Evolutionary conservation across 2,888 invertebrate genomes (phyloP), one percentile per base, ranked within the genome.

Genomic region (Smittia aterrima): DNA sequence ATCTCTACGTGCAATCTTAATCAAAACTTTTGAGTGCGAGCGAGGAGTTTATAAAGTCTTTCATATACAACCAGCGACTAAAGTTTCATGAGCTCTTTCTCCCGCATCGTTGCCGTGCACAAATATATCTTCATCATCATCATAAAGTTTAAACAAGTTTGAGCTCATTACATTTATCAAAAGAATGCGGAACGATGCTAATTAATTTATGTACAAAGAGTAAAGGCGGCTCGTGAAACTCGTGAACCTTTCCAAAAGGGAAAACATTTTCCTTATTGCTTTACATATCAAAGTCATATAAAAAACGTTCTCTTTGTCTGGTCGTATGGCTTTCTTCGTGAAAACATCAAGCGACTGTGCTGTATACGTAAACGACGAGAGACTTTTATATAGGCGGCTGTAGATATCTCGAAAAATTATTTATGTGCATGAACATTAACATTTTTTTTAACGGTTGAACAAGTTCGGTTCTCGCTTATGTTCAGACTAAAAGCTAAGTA

Each of bases 391-490:
- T 58, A 4, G 18, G 13, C 16, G 47, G 25, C 24, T 47, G n/a
- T 68, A n/a, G n/a, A 47, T 38, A 53, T 53, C 40, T 62, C 66
- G n/a, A 27, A 3, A 66, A 27, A 27, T 11, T 24, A 71, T 53
- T 71, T 71, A 71, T 71, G 70, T 71, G 70, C 70, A 71, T 71
- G 70, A 68, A 68, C 24, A 58, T 41, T 47, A 47, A 24, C 32
- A 71, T 54, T 71, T 66, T 68, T 67, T 13, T 16, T 64, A 6
- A 20, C 20, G 16, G 20, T 58, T 58, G 20, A 22, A n/a, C 16
- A 20, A 47, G 47, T 47, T 32, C 32, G 32, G 32, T 32, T 32
- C 32, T 32, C 32, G 3, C 9, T 47, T 47, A 47, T 47, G 47
- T 13, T 47, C 2, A 47, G 13, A n/a, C 47, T 47, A 47, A 16